A percentile compares a stretch with the other conserved stretches of the same genome.
phyloP scores from a whole-genome alignment of 2,113 vertebrate species.

The Oceanodroma tethys region DNA sequence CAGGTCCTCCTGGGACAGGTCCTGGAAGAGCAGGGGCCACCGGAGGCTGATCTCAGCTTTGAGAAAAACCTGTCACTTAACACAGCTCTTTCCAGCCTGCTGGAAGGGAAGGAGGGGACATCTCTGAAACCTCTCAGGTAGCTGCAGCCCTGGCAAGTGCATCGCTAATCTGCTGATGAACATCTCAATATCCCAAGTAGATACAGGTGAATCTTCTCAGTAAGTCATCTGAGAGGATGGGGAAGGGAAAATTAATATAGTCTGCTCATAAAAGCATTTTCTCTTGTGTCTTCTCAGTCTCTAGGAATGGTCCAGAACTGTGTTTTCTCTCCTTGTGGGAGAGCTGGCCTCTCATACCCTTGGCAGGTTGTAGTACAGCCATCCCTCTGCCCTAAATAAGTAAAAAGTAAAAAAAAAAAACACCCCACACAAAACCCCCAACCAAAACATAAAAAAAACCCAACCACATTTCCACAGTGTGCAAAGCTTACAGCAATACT shows the following conservation, averaged over 20 bases:
- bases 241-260: not conserved
- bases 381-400: not conserved
- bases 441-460: not conserved
- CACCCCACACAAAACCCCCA: not conserved
- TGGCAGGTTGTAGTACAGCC: not conserved
- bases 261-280: not conserved
- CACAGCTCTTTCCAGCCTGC: not conserved
- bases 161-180: not conserved
- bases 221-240: not conserved
- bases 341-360: not conserved
- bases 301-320: not conserved
- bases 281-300: not conserved
- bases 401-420: too few species aligned
- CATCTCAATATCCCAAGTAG: not conserved
- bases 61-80: not conserved
- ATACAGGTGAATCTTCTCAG: not conserved
- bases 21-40: not conserved
- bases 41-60: not conserved
- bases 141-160: not conserved
- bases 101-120: not conserved
- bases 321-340: not conserved
- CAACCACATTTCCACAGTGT: not conserved
- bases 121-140: not conserved
- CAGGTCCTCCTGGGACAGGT: not conserved
- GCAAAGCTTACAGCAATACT: not conserved